phyloP scores from a whole-genome alignment of 2,113 vertebrate genomes.

The Epinephelus cyanopodus region DNA sequence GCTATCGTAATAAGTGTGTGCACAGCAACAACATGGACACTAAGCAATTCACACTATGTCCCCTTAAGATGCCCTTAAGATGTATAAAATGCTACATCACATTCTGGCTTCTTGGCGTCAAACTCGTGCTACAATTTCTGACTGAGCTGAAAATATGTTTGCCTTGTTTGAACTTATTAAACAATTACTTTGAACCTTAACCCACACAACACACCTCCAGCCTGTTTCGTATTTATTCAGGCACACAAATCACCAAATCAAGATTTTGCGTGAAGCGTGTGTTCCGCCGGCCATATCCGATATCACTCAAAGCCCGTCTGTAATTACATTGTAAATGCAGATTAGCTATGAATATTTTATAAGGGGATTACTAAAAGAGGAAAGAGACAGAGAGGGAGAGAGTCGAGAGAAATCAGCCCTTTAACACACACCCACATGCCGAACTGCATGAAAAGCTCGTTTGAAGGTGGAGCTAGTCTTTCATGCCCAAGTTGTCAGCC shows the following conservation, averaged over 20 bases:
- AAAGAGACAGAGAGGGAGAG: constrained; percentile 70
- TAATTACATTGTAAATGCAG: constrained; percentile 85
- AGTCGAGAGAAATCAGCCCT: constrained; percentile 68
- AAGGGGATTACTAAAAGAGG: constrained; percentile 83
- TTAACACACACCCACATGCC: constrained; percentile 74
- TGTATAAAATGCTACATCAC: not conserved
- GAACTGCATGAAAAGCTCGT: constrained; percentile 81
- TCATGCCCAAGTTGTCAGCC: constrained; percentile 82
- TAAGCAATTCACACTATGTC: not conserved
- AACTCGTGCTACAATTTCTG: not conserved
- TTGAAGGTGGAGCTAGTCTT: constrained; percentile 79
- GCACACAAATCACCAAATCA: constrained; percentile 67
- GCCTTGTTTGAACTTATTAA: constrained; percentile 18
- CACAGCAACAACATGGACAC: not conserved
- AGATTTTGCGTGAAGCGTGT: constrained; percentile 69
- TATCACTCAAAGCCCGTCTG: constrained; percentile 78
- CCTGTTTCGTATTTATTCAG: constrained; percentile 62
- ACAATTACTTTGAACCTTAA: constrained; percentile 28
- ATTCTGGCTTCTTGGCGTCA: not conserved
- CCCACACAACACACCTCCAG: constrained; percentile 19
- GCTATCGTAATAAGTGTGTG: not conserved
- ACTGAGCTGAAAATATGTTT: not conserved
- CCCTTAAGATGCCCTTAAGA: not conserved
- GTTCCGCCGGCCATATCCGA: constrained; percentile 72
- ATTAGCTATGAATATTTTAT: constrained; percentile 86